phyloP scores from a whole-genome alignment of 2,113 vertebrate species.

The Myotis yumanensis region DNA sequence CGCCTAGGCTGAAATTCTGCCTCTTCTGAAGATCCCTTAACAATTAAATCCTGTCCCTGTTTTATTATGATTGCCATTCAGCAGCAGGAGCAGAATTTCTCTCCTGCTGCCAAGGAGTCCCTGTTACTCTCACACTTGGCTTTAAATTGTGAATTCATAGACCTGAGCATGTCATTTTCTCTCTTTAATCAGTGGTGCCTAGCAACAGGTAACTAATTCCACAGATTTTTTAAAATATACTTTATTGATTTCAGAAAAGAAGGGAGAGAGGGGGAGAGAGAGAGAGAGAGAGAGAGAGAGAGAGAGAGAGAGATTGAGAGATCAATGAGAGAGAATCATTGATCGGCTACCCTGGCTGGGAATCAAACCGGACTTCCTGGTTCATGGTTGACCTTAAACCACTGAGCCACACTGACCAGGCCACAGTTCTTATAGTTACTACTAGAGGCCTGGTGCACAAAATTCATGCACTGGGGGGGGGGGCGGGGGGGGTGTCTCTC shows the following conservation, averaged over 20 bases:
- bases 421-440: background rate
- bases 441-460: too few relatives aligned
- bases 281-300: too few relatives aligned
- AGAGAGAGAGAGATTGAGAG: too few relatives aligned
- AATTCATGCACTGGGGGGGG: too few relatives aligned
- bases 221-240: background rate
- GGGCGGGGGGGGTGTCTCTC: too few relatives aligned
- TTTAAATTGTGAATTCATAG: slow-evolving; percentile 30
- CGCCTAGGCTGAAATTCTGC: background rate
- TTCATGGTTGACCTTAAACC: too few relatives aligned
- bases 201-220: background rate
- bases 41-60: background rate
- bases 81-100: background rate
- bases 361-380: too few relatives aligned
- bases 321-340: too few relatives aligned
- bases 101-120: background rate
- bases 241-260: too few relatives aligned
- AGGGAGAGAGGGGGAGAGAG: too few relatives aligned
- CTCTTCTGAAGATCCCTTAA: background rate
- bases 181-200: background rate
- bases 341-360: too few relatives aligned
- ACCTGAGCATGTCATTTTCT: background rate
- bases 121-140: background rate
- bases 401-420: too few relatives aligned
- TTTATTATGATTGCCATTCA: background rate